Conservation (phyloP, 92 coral and sea anemone species). For the Zoanthus sansibaricus region DNA sequence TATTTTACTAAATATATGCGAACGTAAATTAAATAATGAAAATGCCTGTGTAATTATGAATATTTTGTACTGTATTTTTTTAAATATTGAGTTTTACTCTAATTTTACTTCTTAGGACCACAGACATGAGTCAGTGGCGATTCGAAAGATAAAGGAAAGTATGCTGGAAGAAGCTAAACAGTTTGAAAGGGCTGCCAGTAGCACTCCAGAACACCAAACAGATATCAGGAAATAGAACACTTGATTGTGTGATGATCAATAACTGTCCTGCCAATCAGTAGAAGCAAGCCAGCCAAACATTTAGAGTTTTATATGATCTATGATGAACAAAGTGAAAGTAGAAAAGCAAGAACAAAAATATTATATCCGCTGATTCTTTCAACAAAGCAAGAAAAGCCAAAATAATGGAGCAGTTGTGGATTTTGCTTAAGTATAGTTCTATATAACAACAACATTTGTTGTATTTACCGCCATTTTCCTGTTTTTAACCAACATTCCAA, state of each 20-base stretch:
- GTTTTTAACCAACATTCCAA: not conserved
- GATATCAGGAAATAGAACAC: conserved; percentile 77
- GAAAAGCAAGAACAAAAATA: not conserved
- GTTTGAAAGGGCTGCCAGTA: conserved; percentile 74
- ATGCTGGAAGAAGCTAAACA: conserved; percentile 96
- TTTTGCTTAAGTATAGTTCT: conserved; percentile 34
- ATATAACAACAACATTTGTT: not conserved
- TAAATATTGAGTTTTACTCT: not conserved
- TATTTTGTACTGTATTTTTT: not conserved
- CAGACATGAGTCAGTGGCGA: conserved; percentile 88
- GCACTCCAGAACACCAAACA: conserved; percentile 72
- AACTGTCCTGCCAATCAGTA: conserved; percentile 50
- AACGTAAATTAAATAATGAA: too few relatives aligned
- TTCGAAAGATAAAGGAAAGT: conserved; percentile 88
- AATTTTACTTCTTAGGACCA: conserved; percentile 66
- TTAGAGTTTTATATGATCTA: conserved; percentile 46
- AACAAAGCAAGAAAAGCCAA: conserved; percentile 1
- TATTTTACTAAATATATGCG: too few relatives aligned
- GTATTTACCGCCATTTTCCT: not conserved
- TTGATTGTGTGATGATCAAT: conserved; percentile 27
- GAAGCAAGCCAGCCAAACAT: conserved; percentile 34
- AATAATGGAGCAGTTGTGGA: conserved; percentile 9
- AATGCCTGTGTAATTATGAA: not conserved
- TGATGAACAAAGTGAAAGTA: conserved; percentile 28
- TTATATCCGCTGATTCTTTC: conserved; percentile 16